A percentile compares a stretch with the other conserved stretches of the same genome.
These are phyloP conservation scores for Orthonychiurus folsomi DNA, from an alignment of 2,888 invertebrate species.

Conservation along the genomic window DNA sequence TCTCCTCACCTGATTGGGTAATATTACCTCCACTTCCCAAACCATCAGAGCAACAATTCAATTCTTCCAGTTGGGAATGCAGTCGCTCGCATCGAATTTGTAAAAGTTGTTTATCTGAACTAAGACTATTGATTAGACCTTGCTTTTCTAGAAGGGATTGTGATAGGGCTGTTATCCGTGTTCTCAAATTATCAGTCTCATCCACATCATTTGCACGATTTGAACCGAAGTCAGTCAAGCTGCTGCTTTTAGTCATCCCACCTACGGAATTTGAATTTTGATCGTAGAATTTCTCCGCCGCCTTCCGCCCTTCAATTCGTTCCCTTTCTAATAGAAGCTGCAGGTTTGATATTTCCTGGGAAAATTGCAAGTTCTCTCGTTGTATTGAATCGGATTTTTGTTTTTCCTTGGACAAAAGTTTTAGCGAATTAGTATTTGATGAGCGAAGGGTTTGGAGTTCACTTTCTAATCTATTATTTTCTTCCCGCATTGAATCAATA, in stretches of 20 bases:
- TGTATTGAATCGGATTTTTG: slow-evolving; percentile 26
- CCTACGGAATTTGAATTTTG: slow-evolving; percentile 4
- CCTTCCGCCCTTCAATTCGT: slow-evolving; percentile 28
- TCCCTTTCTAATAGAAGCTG: slow-evolving; percentile 36
- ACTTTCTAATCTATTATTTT: slow-evolving; percentile 31
- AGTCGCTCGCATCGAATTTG: slow-evolving; percentile 38
- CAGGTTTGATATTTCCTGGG: slow-evolving; percentile 34
- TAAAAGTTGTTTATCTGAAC: slow-evolving; percentile 38
- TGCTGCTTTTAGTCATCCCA: not conserved
- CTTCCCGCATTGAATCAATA: slow-evolving; percentile 42
- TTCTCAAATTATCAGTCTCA: slow-evolving; percentile 31
- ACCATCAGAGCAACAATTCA: slow-evolving; percentile 14
- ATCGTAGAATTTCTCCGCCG: slow-evolving; percentile 22
- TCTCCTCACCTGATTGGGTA: slow-evolving; percentile 32
- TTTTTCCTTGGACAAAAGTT: slow-evolving; percentile 26
- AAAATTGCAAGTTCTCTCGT: slow-evolving; percentile 37
- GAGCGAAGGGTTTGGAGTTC: slow-evolving; percentile 29
- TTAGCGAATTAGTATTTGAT: slow-evolving; percentile 23
- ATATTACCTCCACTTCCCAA: slow-evolving; percentile 23
- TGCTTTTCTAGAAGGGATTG: slow-evolving; percentile 40
- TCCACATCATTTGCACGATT: slow-evolving; percentile 7
- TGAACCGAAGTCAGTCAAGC: not conserved
- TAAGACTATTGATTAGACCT: slow-evolving; percentile 37
- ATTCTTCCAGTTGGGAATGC: slow-evolving; percentile 29
- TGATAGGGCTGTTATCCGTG: slow-evolving; percentile 36